phyloP scores from a whole-genome alignment of 2,797 vertebrate genomes.

The Pristis pectinata region DNA sequence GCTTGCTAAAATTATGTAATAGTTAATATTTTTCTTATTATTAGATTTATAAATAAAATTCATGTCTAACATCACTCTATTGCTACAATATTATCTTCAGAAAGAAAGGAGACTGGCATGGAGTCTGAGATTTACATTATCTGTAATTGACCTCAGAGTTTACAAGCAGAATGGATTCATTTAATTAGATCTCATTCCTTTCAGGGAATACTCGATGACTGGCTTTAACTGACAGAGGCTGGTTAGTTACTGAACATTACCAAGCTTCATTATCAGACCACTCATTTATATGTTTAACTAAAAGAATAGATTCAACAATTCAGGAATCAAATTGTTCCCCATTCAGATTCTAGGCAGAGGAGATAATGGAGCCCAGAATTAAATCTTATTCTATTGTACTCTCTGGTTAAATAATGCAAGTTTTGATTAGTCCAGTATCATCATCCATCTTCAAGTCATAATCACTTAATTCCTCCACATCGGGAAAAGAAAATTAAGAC shows the following conservation, averaged over 20 bases:
- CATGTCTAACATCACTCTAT: not conserved
- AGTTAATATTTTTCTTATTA: not conserved
- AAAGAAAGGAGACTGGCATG: not conserved
- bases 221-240: not conserved
- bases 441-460: not conserved
- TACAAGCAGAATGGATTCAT: not conserved
- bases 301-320: not conserved
- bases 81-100: not conserved
- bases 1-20: not conserved
- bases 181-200: not conserved
- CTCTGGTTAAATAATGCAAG: not conserved
- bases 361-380: not conserved
- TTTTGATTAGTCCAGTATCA: not conserved
- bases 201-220: not conserved
- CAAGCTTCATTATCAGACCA: not conserved
- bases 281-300: not conserved
- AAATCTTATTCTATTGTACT: not conserved
- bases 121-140: not conserved
- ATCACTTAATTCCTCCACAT: not conserved
- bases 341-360: not conserved
- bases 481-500: not conserved
- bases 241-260: not conserved
- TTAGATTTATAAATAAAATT: not conserved
- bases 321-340: not conserved
- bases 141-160: not conserved